These are phyloP conservation scores for Eciton burchellii DNA, from an alignment of 1,140 invertebrate genomes.

Conservation along the genomic window DNA sequence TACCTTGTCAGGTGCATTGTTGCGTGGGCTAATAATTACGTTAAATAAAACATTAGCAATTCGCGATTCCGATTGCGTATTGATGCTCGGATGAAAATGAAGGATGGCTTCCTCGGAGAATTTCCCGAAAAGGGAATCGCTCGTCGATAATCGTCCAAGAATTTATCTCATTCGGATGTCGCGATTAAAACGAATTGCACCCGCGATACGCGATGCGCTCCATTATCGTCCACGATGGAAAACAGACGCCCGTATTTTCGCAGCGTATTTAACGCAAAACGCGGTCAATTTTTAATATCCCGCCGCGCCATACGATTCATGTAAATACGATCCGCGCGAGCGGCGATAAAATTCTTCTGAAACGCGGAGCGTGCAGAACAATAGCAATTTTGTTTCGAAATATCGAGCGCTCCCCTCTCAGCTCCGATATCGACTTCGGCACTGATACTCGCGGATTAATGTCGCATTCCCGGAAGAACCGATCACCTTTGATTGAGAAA, in stretches of 20 bases:
- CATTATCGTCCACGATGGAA: neutral
- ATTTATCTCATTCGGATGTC: neutral
- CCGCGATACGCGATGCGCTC: neutral
- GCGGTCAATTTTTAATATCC: slow-evolving; percentile 12
- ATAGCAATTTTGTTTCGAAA: neutral
- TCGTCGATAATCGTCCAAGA: neutral
- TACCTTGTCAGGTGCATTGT: slow-evolving; percentile 15
- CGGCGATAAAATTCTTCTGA: slow-evolving; percentile 5
- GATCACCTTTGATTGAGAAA: no score
- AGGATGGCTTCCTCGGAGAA: no score
- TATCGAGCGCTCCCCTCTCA: neutral
- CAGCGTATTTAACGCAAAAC: slow-evolving; percentile 11
- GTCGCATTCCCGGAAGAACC: neutral
- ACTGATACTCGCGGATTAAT: neutral
- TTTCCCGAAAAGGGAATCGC: no score
- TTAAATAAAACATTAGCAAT: slow-evolving; percentile 21
- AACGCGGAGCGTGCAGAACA: neutral
- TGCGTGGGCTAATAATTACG: neutral
- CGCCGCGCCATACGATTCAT: slow-evolving; percentile 5
- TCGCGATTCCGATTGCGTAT: neutral
- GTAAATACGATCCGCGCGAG: neutral
- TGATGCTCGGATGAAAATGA: neutral
- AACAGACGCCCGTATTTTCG: neutral
- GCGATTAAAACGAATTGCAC: slow-evolving; percentile 2
- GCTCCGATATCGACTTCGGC: neutral